Base-by-base conservation (phyloP, 2,888 invertebrate genomes). In the Agrochola litura region DNA sequence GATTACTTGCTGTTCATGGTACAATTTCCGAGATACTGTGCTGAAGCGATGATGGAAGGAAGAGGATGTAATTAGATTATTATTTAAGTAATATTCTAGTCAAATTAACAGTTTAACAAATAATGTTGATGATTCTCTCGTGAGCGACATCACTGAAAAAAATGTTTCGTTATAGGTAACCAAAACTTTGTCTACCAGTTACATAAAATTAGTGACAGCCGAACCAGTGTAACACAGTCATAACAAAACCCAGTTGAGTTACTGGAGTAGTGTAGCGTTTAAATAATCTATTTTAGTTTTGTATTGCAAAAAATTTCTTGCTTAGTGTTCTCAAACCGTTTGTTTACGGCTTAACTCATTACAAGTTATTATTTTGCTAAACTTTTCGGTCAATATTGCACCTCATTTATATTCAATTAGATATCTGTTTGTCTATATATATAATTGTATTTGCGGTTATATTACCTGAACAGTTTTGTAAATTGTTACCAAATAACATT, bases 1-100 rank as follows among this genome's bases (percentile, higher is more conserved):
- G 98, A 98, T 88, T 91, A 98, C 81, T 94, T 98, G 76, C 94
- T 98, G 46, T 95, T 97, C 89, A 98, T 98, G 9, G 92, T 98
- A 49, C 98, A 98, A 92, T 97, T 98, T 89, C 98, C 98, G 9
- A 97, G 97, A 90, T 97, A 97, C 91, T 98, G 98, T 91, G 98
- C 98, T 12, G 96, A 97, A 90, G 97, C 97, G 19, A 98, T 98
- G 98, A 93, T 98, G 96, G 97, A 97, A 71, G 97, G 97, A 89
- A 97, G 95, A 90, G 95, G 97, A 72, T 95, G 97, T 79, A 91
- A 90, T 77, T 92, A 91, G 37, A 65, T 73, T 72, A 19, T 60
- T 80, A 43, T 79, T 73, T 77, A 80, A 74, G 67, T 75, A 67
- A 60, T 83, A 76, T 67, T 85, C 85, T 90, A 90, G 87, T 88